Evolutionary conservation across 2,113 vertebrate genomes (phyloP).

Genomic region (Hippocampus abdominalis): DNA sequence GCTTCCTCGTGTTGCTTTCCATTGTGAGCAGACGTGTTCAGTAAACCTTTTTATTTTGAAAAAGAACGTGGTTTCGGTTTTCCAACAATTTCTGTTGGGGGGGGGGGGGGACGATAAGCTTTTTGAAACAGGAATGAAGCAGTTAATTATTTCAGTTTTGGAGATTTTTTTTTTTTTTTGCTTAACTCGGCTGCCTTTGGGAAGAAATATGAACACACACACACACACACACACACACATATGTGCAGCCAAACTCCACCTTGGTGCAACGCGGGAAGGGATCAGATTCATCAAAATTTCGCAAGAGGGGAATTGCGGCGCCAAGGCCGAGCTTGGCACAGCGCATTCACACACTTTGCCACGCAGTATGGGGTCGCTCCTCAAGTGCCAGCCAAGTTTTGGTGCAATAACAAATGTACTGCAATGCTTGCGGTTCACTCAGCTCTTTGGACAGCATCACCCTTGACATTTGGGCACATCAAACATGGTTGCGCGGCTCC

Average conservation of each 20-base stretch:
- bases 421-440: slow-evolving; percentile 12
- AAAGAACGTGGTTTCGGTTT: too few species aligned
- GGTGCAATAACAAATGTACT: slow-evolving; percentile 29
- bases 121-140: slow-evolving; percentile 55
- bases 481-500: not conserved
- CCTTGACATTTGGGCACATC: not conserved
- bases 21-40: too few species aligned
- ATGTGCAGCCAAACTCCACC: slow-evolving; percentile 16
- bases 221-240: slow-evolving; percentile 20
- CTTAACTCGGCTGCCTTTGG: slow-evolving; percentile 38
- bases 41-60: too few species aligned
- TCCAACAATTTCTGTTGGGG: too few species aligned
- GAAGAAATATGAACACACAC: slow-evolving; percentile 27
- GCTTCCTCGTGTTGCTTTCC: too few species aligned
- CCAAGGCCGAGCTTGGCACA: slow-evolving; percentile 49
- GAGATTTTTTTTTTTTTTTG: slow-evolving; percentile 53
- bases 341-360: slow-evolving; percentile 11
- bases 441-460: slow-evolving; percentile 29
- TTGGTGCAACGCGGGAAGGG: slow-evolving; percentile 50
- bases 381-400: not conserved
- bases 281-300: slow-evolving; percentile 55
- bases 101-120: slow-evolving; percentile 28
- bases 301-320: slow-evolving; percentile 44
- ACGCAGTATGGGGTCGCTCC: not conserved
- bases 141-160: slow-evolving; percentile 55